phyloP scores from a whole-genome alignment of 2,888 invertebrate species.

The Tuberolachnus salignus region DNA sequence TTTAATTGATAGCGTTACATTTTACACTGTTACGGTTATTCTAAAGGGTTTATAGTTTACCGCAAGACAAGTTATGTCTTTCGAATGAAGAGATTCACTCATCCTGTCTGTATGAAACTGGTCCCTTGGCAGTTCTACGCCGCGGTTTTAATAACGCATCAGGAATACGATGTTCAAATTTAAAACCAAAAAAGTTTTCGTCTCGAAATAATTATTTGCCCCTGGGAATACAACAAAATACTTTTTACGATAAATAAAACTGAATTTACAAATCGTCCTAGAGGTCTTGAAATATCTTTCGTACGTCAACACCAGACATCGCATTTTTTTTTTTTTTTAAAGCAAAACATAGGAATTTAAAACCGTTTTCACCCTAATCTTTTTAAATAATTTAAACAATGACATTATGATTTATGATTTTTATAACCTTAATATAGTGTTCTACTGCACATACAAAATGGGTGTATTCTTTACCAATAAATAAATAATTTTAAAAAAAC shows the following conservation, averaged over 20 bases:
- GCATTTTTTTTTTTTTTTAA: constrained; percentile 17
- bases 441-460: too few species aligned
- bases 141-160: neutral
- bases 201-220: neutral
- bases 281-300: constrained; percentile 18
- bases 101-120: neutral
- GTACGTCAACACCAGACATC: constrained; percentile 10
- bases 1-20: too few species aligned
- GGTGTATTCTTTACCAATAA: too few species aligned
- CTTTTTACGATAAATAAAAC: constrained; percentile 17
- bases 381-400: too few species aligned
- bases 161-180: constrained; percentile 30
- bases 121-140: neutral
- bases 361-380: too few species aligned
- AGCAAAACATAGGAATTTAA: neutral
- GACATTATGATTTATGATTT: too few species aligned
- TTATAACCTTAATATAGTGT: too few species aligned
- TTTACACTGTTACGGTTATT: neutral
- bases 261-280: neutral
- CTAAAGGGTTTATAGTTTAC: neutral
- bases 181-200: constrained; percentile 9
- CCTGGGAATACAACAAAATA: constrained; percentile 23
- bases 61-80: neutral
- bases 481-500: too few species aligned
- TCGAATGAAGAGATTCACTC: neutral